phyloP scores from a whole-genome alignment of 1,140 invertebrate genomes.

The Drosophila kurseongensis region DNA sequence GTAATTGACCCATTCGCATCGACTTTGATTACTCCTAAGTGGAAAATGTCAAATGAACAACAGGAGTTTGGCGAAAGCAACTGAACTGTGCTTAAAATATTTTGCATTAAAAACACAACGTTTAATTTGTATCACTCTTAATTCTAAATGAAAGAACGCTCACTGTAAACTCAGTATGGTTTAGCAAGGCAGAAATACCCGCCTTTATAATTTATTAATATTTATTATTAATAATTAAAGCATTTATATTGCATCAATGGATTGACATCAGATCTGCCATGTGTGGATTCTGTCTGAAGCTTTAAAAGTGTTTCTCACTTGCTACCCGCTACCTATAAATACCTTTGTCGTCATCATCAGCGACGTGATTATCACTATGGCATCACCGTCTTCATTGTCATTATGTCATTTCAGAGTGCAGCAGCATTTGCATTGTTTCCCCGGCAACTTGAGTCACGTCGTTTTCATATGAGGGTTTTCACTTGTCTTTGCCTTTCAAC shows the following conservation, averaged over 20 bases:
- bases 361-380: constrained; percentile 24
- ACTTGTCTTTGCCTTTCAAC: constrained; percentile 54
- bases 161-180: too few species aligned
- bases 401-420: constrained; percentile 60
- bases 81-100: too few species aligned
- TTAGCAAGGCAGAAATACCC: too few species aligned
- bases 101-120: too few species aligned
- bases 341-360: constrained; percentile 36
- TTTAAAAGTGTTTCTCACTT: constrained; percentile 71
- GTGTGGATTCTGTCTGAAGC: constrained; percentile 54
- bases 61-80: background rate
- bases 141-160: too few species aligned
- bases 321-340: constrained; percentile 31
- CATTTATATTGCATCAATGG: background rate
- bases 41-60: background rate
- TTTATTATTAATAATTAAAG: background rate
- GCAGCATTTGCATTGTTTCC: constrained; percentile 63
- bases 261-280: constrained; percentile 38
- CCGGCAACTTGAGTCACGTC: constrained; percentile 55
- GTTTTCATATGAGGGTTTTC: constrained; percentile 40
- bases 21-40: constrained; percentile 12
- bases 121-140: too few species aligned
- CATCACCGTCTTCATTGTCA: constrained; percentile 43
- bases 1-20: constrained; percentile 21
- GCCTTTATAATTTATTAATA: too few species aligned